Evolutionary conservation across 2,888 invertebrate species (phyloP).

Genomic region (Callimorpha dominula): DNA sequence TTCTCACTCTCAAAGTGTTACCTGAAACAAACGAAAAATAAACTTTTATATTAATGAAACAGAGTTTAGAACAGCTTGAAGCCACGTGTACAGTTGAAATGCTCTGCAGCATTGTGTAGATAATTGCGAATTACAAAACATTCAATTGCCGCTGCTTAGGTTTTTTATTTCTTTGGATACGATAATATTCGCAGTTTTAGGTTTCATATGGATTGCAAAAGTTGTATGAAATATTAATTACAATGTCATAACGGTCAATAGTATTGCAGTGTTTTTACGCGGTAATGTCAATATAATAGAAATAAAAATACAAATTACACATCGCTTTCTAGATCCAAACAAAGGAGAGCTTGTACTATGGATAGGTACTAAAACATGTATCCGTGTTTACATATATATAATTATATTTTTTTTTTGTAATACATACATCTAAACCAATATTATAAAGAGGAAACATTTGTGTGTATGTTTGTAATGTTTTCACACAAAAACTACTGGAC

Average conservation of each 20-base stretch:
- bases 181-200: conserved; percentile 4
- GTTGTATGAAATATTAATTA: not conserved
- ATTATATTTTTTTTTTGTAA: too few relatives aligned
- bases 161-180: conserved; percentile 27
- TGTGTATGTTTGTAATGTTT: too few relatives aligned
- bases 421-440: too few relatives aligned
- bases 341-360: not conserved
- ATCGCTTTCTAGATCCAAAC: not conserved
- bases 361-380: not conserved
- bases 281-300: not conserved
- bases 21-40: conserved; percentile 48
- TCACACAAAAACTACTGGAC: too few relatives aligned
- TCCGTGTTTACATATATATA: not conserved
- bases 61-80: conserved; percentile 10
- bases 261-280: not conserved
- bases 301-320: not conserved
- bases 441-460: too few relatives aligned
- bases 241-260: not conserved
- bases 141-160: conserved; percentile 42
- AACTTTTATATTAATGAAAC: not conserved
- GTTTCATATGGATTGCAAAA: conserved; percentile 1
- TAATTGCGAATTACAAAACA: conserved; percentile 49
- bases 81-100: conserved; percentile 20
- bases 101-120: conserved; percentile 47
- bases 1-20: conserved; percentile 57